Base-by-base conservation (phyloP, 2,113 vertebrate species). In the Nanorana parkeri region DNA sequence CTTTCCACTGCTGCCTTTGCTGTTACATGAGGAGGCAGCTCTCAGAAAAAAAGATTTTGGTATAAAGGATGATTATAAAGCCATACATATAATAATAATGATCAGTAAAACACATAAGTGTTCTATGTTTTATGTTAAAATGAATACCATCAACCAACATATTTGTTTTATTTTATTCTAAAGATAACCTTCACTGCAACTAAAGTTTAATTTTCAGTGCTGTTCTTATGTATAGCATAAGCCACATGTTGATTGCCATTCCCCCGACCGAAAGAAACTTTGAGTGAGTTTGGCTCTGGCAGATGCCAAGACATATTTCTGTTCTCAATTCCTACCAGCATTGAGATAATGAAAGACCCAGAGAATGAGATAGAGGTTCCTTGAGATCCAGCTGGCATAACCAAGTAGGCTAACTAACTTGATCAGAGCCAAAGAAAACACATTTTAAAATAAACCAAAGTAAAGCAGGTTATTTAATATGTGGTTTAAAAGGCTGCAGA, bases 401-500 rank as follows among this genome's bases (percentile, higher is more conserved):
- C 23, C 21, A 20, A 51, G 23, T 19, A 26, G 47, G 26, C 47
- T 71, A 54, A 71, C 21, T 21, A 71, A 26, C 6, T 11, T 13
- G 10, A 15, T 54, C 23, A 54, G 8, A 10, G 68, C 47, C 68
- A 71, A 52, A 10, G 15, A 69, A 68, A 51, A 17, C 41, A 69
- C n/a, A 67, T 67, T 67, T 20, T 20, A 67, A 51, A 69, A 52
- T 11, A 69, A 24, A 47, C 13, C 8, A 19, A 8, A 19, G 28
- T 66, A 66, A 19, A 68, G 2, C 41, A 21, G 65, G 41, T 47
- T 47, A 47, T 47, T 47, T 47, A 47, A 47, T 88, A 86, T 79
- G 85, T 78, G 78, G 69, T 84, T 88, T 60, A 84, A 47, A 80
- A 81, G 81, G 83, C 85, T 52, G 41, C 58, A 60, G n/a, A 60